These are phyloP conservation scores for Stichopus chloronotus DNA, from an alignment of 35 echinoderm and acorn worm genomes.

Conservation along the genomic window DNA sequence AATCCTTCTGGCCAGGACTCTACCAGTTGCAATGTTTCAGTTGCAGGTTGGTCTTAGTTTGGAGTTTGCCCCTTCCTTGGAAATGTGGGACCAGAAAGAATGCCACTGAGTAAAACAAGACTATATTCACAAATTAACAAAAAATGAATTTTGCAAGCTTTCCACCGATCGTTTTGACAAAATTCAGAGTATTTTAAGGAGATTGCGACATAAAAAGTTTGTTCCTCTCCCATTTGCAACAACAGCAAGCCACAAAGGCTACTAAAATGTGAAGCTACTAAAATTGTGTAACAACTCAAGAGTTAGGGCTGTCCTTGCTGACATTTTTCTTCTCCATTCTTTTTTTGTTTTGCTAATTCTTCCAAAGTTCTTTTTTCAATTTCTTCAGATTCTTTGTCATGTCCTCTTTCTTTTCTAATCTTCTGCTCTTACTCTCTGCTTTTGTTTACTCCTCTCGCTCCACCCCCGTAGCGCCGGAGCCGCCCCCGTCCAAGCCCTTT, in stretches of 20 bases:
- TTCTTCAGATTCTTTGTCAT: neutral
- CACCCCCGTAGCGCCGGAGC: constrained; percentile 7
- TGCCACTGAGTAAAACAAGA: neutral
- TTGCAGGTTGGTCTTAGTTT: constrained; percentile 27
- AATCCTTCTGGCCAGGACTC: constrained; percentile 38
- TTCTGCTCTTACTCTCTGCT: neutral
- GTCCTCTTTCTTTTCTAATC: neutral
- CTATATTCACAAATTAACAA: neutral
- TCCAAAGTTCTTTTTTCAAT: neutral
- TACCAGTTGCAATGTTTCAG: constrained; percentile 53
- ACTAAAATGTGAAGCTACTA: too few relatives aligned
- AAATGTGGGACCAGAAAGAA: neutral
- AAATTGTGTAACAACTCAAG: too few relatives aligned
- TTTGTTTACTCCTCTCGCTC: too few relatives aligned
- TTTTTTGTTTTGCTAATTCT: neutral
- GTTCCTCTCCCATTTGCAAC: neutral
- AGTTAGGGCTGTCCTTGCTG: too few relatives aligned
- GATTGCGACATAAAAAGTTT: neutral
- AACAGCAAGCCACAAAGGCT: neutral
- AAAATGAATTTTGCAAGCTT: neutral
- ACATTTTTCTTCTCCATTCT: neutral
- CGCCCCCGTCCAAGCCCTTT: constrained; percentile 33
- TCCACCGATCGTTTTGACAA: neutral
- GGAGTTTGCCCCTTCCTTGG: neutral
- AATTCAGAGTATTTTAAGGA: neutral